Evolutionary conservation across 2,797 vertebrate genomes (phyloP), one percentile per base, ranked within the genome.

Genomic region (Caiman crocodilus): DNA sequence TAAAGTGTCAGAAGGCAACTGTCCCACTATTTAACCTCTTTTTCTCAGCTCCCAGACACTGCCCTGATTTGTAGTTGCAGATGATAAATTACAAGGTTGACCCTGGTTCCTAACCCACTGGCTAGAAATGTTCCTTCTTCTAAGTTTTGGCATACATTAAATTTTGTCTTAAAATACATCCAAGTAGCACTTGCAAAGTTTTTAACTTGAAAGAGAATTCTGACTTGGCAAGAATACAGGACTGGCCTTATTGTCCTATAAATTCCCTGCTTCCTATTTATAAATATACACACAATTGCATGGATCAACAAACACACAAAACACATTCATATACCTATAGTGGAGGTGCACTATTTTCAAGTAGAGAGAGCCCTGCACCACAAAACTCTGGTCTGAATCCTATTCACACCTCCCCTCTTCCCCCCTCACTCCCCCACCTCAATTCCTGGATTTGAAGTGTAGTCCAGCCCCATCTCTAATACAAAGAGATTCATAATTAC

Each of bases 11-110:
- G 78, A 75, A 58, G 17, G 86, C 56, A 87, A 83, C 80, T 86
- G 21, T 57, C 64, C 94, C 21, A 25, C 86, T 84, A 90, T 92
- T 96, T 93, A 86, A 17, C 23, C 30, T 93, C 76, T 93, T 76
- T 67, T 87, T 82, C 85, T 93, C 90, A 90, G 64, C 88, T 95
- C 64, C 88, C 79, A 96, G 92, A 94, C 5, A 2, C 65, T 71
- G 42, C 69, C 25, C 26, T 95, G 79, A 94, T 95, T 94, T 94
- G 88, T 93, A 88, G 86, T 87, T 79, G 50, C 76, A 95, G 84
- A 74, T 32, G 85, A 92, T 91, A 94, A 96, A 97, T 96, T 94
- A 91, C 28, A 97, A 95, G 83, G 85, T 16, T 96, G 92, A 89
- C 59, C 78, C 57, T 94, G 90, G 74, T 87, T 96, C 95, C 90